Evolutionary conservation across 2,888 invertebrate species (phyloP).

Genomic region (Pollenia amentaria): DNA sequence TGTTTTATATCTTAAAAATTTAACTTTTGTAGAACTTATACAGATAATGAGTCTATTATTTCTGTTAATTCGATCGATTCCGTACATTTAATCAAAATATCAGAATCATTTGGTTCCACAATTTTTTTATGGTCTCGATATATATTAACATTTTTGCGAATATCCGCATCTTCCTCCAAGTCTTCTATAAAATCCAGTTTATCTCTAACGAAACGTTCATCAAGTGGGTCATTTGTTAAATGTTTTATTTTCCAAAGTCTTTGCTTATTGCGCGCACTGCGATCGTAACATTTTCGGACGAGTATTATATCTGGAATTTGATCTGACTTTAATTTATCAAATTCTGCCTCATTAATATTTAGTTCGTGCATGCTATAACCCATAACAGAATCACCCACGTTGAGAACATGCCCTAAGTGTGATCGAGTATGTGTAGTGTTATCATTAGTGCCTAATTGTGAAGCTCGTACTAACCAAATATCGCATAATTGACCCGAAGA

Average conservation of each 20-base stretch:
- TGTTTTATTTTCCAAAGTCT: constrained; percentile 97
- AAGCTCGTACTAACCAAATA: constrained; percentile 95
- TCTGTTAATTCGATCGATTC: constrained; percentile 24
- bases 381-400: constrained; percentile 95
- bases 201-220: constrained; percentile 89
- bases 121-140: constrained; percentile 87
- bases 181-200: constrained; percentile 98
- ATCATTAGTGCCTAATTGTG: constrained; percentile 92
- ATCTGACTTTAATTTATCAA: constrained; percentile 91
- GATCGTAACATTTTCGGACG: constrained; percentile 95
- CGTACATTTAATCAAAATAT: constrained; percentile 88
- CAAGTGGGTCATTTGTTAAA: constrained; percentile 89
- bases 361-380: constrained; percentile 96
- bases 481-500: constrained; percentile 95
- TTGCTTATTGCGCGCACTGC: constrained; percentile 88
- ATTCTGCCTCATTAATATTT: constrained; percentile 95
- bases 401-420: constrained; percentile 96
- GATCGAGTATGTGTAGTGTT: constrained; percentile 94
- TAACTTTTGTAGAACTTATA: neutral
- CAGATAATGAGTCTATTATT: constrained; percentile 42
- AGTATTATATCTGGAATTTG: constrained; percentile 95
- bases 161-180: constrained; percentile 96
- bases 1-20: neutral
- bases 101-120: constrained; percentile 86
- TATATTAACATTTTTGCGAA: constrained; percentile 96